These are phyloP conservation scores for Ommatoiulus sabulosus DNA, from an alignment of 2,888 invertebrate genomes.

Conservation along the genomic window DNA sequence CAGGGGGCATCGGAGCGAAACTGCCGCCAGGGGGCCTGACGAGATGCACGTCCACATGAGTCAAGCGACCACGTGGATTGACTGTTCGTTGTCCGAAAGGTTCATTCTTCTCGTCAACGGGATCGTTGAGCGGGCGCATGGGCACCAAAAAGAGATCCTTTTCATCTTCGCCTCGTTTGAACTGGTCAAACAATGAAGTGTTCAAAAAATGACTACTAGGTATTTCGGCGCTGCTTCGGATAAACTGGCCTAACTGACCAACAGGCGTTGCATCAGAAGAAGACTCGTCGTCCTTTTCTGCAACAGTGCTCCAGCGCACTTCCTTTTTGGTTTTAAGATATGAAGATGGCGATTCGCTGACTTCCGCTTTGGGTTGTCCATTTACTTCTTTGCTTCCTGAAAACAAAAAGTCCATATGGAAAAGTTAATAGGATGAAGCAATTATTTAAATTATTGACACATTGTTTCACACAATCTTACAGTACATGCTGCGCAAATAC, in stretches of 20 bases:
- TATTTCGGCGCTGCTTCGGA: no score
- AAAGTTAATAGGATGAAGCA: no score
- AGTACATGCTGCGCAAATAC: no score
- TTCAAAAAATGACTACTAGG: neutral
- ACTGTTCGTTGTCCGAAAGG: neutral
- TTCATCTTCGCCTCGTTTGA: neutral
- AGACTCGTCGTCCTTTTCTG: neutral
- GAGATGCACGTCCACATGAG: neutral
- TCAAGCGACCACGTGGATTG: neutral
- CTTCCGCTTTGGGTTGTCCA: neutral
- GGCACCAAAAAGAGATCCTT: neutral
- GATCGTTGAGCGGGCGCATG: neutral
- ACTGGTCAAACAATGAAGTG: neutral
- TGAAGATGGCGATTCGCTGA: neutral
- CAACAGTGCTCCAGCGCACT: neutral
- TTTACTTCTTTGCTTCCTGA: neutral
- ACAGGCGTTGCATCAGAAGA: neutral
- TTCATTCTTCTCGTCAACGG: neutral
- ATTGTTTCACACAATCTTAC: no score
- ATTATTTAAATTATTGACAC: neutral
- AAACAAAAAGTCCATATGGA: neutral
- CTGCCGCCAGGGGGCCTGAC: neutral
- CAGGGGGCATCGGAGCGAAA: neutral
- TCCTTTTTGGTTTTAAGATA: neutral
- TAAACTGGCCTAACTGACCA: no score